These are phyloP conservation scores for Gortyna flavago DNA, from an alignment of 2,888 invertebrate genomes.

Conservation along the genomic window DNA sequence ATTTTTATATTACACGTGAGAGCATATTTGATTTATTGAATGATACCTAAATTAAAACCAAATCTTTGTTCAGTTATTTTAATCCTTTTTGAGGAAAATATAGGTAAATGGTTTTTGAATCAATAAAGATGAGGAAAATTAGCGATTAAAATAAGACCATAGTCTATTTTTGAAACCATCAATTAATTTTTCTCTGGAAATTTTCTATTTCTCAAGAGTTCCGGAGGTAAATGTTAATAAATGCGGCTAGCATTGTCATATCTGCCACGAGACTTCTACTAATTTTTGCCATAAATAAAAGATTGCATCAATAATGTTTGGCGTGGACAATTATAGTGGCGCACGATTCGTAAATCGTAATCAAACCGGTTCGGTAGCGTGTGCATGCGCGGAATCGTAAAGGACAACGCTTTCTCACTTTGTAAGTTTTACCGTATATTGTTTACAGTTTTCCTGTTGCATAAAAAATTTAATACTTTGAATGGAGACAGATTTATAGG, in stretches of 20 bases:
- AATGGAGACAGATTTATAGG: background rate
- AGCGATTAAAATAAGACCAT: background rate
- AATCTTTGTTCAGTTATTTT: background rate
- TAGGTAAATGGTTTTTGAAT: background rate
- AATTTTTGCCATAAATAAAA: conserved; percentile 26
- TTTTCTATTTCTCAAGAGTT: background rate
- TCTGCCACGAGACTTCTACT: conserved; percentile 11
- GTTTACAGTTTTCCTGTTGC: conserved; percentile 48
- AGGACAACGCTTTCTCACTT: conserved; percentile 49
- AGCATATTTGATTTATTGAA: conserved; percentile 1
- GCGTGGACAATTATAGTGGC: conserved; percentile 7
- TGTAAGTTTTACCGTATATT: conserved; percentile 32
- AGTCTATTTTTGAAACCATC: background rate
- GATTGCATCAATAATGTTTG: conserved; percentile 22
- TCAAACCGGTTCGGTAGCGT: conserved; percentile 45
- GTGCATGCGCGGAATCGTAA: conserved; percentile 41
- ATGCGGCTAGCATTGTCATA: conserved; percentile 4
- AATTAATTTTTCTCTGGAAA: background rate
- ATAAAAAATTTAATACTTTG: background rate
- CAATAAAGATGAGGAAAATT: background rate
- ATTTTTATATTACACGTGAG: background rate
- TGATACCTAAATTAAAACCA: background rate
- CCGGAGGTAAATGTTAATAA: background rate
- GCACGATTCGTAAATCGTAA: conserved; percentile 35
- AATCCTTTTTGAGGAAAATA: background rate